phyloP scores from a whole-genome alignment of 2,113 vertebrate genomes.

The Formicarius rufipectus region DNA sequence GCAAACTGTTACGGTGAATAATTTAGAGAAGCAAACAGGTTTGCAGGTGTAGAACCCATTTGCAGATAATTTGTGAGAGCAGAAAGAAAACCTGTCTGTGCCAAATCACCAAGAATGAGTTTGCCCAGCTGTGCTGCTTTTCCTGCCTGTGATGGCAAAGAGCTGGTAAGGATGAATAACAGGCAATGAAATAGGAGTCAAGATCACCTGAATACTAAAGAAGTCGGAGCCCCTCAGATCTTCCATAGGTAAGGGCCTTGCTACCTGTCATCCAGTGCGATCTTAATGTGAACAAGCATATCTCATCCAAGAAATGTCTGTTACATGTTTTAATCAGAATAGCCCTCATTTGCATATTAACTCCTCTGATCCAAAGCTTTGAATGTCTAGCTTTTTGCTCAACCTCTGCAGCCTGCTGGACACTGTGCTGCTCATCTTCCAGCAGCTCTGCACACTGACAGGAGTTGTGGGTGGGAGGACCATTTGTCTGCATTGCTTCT shows the following conservation, averaged over 20 bases:
- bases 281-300: neutral
- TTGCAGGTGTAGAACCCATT: neutral
- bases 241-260: neutral
- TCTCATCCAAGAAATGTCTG: neutral
- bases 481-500: neutral
- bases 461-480: neutral
- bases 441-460: neutral
- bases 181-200: neutral
- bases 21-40: conserved; percentile 9
- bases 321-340: neutral
- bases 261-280: neutral
- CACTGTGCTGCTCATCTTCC: neutral
- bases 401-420: neutral
- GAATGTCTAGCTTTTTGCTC: neutral
- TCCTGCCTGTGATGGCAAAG: neutral
- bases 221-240: neutral
- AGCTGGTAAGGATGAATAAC: neutral
- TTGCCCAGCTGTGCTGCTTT: neutral
- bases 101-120: neutral
- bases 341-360: neutral
- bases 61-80: neutral
- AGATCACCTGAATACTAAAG: neutral
- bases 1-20: neutral
- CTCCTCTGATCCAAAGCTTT: neutral
- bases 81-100: neutral